phyloP scores from a whole-genome alignment of 2,888 invertebrate genomes.

The Synergus laeviventris region DNA sequence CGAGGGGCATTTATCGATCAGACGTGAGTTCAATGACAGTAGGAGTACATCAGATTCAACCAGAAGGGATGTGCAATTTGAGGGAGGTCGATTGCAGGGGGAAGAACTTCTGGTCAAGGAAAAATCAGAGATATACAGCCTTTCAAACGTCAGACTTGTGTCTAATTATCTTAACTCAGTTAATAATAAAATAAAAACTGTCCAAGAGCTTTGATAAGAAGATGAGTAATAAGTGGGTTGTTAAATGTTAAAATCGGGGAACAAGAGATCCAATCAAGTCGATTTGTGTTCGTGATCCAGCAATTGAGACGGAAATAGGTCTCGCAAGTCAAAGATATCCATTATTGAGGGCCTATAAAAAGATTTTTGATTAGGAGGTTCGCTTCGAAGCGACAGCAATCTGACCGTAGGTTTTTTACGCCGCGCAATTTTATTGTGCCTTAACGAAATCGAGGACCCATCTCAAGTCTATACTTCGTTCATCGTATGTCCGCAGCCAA shows the following conservation, averaged over 20 bases:
- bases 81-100: slow-evolving; percentile 6
- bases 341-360: slow-evolving; percentile 51
- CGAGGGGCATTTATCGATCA: slow-evolving; percentile 19
- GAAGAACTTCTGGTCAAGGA: slow-evolving; percentile 9
- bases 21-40: slow-evolving; percentile 18
- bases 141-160: background rate
- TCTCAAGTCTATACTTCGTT: slow-evolving; percentile 48
- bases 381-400: slow-evolving; percentile 48
- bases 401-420: slow-evolving; percentile 50
- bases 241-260: slow-evolving; percentile 25
- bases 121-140: background rate
- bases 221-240: slow-evolving; percentile 13
- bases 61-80: slow-evolving; percentile 5
- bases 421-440: slow-evolving; percentile 65
- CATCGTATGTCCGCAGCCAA: slow-evolving; percentile 52
- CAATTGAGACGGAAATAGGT: slow-evolving; percentile 44
- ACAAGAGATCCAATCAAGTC: slow-evolving; percentile 14
- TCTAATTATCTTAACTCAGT: background rate
- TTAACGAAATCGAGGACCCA: slow-evolving; percentile 64
- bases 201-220: slow-evolving; percentile 38
- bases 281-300: slow-evolving; percentile 23
- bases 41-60: slow-evolving; percentile 13
- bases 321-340: slow-evolving; percentile 47
- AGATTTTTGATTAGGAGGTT: slow-evolving; percentile 56
- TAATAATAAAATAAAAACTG: background rate